Conservation (phyloP, 2,797 vertebrate species). For the Sebastiscus tertius region DNA sequence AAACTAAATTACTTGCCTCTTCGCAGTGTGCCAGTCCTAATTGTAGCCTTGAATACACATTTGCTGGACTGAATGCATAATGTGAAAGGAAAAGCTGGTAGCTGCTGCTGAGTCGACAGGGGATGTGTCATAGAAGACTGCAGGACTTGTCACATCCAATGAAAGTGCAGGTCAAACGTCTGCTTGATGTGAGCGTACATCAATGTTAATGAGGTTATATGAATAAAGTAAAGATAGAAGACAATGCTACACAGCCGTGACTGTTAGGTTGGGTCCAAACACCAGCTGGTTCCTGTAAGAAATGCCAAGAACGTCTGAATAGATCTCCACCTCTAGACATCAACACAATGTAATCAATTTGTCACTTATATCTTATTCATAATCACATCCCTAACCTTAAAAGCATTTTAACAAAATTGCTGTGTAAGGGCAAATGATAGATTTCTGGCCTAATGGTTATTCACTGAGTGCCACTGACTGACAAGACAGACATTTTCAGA, state of each 20-base stretch:
- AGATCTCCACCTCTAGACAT: neutral
- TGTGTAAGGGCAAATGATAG: neutral
- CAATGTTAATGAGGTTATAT: conserved; percentile 12
- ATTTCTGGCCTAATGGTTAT: neutral
- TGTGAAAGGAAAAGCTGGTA: conserved; percentile 24
- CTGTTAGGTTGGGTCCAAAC: neutral
- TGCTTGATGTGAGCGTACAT: neutral
- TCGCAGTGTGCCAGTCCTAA: conserved; percentile 16
- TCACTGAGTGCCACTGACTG: neutral
- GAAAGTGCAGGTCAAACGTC: conserved; percentile 16
- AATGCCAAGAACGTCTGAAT: neutral
- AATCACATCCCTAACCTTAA: neutral
- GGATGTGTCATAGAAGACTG: conserved; percentile 26
- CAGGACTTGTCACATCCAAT: conserved; percentile 18
- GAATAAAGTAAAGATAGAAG: neutral
- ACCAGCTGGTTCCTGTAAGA: neutral
- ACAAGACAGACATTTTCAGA: neutral
- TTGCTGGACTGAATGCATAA: conserved; percentile 40
- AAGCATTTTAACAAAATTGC: neutral
- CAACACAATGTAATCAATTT: neutral
- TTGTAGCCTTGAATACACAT: conserved; percentile 27
- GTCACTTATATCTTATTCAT: neutral
- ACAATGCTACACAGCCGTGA: neutral
- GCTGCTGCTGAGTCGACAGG: conserved; percentile 1
- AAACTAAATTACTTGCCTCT: conserved; percentile 16